Evolutionary conservation across 1,140 invertebrate genomes (phyloP).

Genomic region (Drosophila sp.): DNA sequence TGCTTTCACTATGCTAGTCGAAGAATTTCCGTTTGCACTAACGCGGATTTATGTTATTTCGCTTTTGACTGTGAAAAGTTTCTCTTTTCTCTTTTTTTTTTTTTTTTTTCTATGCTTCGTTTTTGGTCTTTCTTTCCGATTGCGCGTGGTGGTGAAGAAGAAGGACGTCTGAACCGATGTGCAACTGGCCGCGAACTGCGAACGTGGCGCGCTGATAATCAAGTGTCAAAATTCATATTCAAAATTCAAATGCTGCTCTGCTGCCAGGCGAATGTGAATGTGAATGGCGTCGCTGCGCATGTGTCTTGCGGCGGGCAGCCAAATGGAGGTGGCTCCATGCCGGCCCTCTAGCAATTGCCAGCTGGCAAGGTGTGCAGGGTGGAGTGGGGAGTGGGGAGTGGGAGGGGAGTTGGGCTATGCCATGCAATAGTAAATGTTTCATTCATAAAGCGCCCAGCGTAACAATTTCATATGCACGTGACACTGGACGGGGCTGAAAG

Average conservation of each 20-base stretch:
- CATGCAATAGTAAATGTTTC: conserved; percentile 69
- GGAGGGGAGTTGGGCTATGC: conserved; percentile 2
- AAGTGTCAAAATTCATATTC: conserved; percentile 81
- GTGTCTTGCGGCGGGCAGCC: conserved; percentile 63
- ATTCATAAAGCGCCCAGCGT: conserved; percentile 70
- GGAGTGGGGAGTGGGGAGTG: too few species aligned
- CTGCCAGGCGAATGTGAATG: conserved; percentile 12
- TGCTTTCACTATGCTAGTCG: conserved; percentile 63
- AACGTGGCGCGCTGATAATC: conserved; percentile 66
- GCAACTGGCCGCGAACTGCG: conserved; percentile 71
- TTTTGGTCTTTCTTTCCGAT: conserved; percentile 40
- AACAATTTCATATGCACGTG: conserved; percentile 69
- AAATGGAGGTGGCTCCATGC: conserved; percentile 13
- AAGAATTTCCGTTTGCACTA: conserved; percentile 65
- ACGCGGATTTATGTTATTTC: conserved; percentile 42
- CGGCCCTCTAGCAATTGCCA: conserved; percentile 23
- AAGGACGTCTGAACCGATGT: conserved; percentile 67
- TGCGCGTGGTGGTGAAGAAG: conserved; percentile 24
- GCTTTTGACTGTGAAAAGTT: conserved; percentile 13
- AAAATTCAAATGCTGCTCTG: conserved; percentile 75
- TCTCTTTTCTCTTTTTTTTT: conserved; percentile 29
- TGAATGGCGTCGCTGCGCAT: conserved; percentile 62
- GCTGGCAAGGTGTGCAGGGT: conserved; percentile 48
- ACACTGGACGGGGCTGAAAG: conserved; percentile 27
- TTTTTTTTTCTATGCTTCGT: conserved; percentile 36